Evolutionary conservation across 2,888 invertebrate genomes (phyloP).

Genomic region (Strigamia crassipes): DNA sequence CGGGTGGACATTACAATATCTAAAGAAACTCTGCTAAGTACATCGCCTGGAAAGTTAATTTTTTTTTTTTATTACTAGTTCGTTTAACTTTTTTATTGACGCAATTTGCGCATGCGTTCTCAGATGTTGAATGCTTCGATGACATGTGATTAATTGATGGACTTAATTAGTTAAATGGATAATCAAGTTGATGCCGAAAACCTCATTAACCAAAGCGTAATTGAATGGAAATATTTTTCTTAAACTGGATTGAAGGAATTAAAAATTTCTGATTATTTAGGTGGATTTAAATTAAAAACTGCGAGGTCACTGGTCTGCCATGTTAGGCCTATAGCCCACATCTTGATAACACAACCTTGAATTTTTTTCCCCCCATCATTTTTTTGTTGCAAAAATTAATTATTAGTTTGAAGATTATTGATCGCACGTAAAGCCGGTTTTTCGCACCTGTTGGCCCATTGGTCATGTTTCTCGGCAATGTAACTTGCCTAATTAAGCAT

Average conservation of each 20-base stretch:
- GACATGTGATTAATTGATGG: too few species aligned
- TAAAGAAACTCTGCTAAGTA: too few species aligned
- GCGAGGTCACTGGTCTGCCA: background rate
- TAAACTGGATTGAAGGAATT: too few species aligned
- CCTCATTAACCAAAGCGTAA: too few species aligned
- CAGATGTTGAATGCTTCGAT: too few species aligned
- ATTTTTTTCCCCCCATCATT: background rate
- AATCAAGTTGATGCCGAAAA: too few species aligned
- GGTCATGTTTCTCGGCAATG: conserved; percentile 25
- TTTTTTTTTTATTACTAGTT: too few species aligned
- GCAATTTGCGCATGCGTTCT: too few species aligned
- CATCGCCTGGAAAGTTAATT: too few species aligned
- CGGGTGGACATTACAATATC: too few species aligned
- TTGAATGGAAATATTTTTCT: background rate
- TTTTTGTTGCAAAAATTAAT: background rate
- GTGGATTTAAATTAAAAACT: background rate
- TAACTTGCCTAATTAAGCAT: conserved; percentile 3
- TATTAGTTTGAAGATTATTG: conserved; percentile 28
- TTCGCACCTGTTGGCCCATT: conserved; percentile 30
- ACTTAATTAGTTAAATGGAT: too few species aligned
- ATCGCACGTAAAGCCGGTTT: conserved; percentile 22
- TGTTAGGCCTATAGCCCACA: background rate
- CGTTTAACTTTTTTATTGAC: too few species aligned
- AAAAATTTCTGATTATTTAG: background rate
- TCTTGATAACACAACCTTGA: background rate